Conservation (phyloP, 2,113 vertebrate species). For the Scytalopus superciliaris region DNA sequence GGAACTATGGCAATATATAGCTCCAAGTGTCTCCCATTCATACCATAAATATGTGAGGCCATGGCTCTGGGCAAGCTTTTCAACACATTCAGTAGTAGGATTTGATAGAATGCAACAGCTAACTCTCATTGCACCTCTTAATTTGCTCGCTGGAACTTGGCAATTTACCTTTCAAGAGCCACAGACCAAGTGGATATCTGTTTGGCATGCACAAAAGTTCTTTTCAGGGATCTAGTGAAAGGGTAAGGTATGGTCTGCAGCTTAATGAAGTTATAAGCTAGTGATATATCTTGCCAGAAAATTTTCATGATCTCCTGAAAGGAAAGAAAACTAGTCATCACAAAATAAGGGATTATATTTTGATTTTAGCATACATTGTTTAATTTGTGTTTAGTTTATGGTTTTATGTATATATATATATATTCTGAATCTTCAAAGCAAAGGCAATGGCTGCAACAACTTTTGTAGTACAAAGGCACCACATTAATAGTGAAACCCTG, state of each 20-base stretch:
- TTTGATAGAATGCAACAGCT: conserved; percentile 63
- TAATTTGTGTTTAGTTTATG: neutral
- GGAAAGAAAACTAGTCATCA: conserved; percentile 6
- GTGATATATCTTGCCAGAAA: conserved; percentile 61
- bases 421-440: neutral
- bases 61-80: conserved; percentile 46
- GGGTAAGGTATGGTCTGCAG: conserved; percentile 56
- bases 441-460: neutral
- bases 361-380: neutral
- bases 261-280: conserved; percentile 67
- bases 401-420: accelerated
- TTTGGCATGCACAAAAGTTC: conserved; percentile 64
- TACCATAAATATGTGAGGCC: conserved; percentile 59
- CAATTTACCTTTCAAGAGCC: conserved; percentile 66
- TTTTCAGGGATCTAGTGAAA: conserved; percentile 62
- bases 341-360: neutral
- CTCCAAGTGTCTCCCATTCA: conserved; percentile 46
- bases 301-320: conserved; percentile 34
- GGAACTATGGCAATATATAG: conserved; percentile 55
- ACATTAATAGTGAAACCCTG: neutral
- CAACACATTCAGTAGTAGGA: conserved; percentile 58
- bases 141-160: conserved; percentile 63
- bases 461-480: neutral
- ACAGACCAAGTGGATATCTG: conserved; percentile 61
- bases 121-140: conserved; percentile 59